phyloP scores from a whole-genome alignment of 2,888 invertebrate genomes.

The Parascotia fuliginaria region DNA sequence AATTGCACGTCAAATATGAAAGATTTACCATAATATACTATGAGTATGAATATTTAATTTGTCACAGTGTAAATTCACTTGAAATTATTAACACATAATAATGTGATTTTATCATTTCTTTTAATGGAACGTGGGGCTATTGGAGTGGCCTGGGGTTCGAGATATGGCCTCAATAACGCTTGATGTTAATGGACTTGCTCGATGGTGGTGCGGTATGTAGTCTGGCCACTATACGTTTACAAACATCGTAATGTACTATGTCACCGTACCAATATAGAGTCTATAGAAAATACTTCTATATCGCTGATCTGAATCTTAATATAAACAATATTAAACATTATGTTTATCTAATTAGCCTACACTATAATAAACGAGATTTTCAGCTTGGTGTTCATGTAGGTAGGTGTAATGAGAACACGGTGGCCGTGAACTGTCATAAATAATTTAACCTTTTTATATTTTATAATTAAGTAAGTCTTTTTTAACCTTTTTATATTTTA shows the following conservation, averaged over 20 bases:
- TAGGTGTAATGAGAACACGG: slow-evolving; percentile 13
- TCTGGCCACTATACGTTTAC: slow-evolving; percentile 23
- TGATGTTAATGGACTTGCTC: slow-evolving; percentile 74
- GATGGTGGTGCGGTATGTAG: slow-evolving; percentile 56
- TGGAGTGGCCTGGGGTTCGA: slow-evolving; percentile 67
- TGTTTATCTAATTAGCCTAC: slow-evolving; percentile 36
- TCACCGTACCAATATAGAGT: slow-evolving; percentile 11
- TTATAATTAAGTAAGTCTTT: slow-evolving; percentile 9
- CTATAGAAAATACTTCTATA: slow-evolving; percentile 15
- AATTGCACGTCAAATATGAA: slow-evolving; percentile 52
- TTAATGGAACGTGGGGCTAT: slow-evolving; percentile 82
- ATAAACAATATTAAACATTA: slow-evolving; percentile 35
- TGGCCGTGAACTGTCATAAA: slow-evolving; percentile 17
- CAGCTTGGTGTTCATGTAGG: slow-evolving; percentile 10
- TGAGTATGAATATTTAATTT: slow-evolving; percentile 71
- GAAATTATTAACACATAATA: slow-evolving; percentile 85
- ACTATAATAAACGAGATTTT: slow-evolving; percentile 11
- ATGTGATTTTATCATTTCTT: slow-evolving; percentile 83
- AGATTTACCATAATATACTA: slow-evolving; percentile 56
- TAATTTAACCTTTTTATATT: slow-evolving; percentile 12
- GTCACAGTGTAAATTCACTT: slow-evolving; percentile 65
- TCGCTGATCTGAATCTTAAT: slow-evolving; percentile 23
- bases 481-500: slow-evolving; percentile 11
- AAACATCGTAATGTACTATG: slow-evolving; percentile 29
- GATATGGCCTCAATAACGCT: slow-evolving; percentile 76